Conservation (phyloP, 2,888 invertebrate genomes). For the Zaprionus bogoriensis region DNA sequence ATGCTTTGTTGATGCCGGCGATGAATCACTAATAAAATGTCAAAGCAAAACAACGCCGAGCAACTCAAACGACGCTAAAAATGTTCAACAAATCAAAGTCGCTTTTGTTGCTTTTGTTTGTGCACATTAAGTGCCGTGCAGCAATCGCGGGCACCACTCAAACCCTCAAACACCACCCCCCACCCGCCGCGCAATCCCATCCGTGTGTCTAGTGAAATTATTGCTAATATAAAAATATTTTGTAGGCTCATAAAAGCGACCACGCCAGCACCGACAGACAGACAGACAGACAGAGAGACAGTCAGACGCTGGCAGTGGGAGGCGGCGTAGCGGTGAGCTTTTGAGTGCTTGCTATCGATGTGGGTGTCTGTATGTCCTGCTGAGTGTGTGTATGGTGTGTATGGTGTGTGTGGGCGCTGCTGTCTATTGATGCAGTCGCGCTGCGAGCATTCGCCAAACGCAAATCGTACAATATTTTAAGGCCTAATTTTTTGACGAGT, state of each 20-base stretch:
- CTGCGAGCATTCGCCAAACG: constrained; percentile 38
- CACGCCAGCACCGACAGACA: constrained; percentile 31
- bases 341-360: constrained; percentile 11
- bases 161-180: constrained; percentile 4
- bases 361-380: constrained; percentile 23
- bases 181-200: constrained; percentile 16
- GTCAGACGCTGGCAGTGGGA: constrained; percentile 2
- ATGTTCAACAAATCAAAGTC: constrained; percentile 62
- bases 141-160: constrained; percentile 13
- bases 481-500: constrained; percentile 82
- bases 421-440: constrained; percentile 54
- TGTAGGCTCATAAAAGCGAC: constrained; percentile 78
- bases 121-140: constrained; percentile 45
- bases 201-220: constrained; percentile 71
- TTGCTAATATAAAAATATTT: constrained; percentile 80
- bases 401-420: constrained; percentile 27
- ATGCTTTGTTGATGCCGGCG: constrained; percentile 23
- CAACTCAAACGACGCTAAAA: constrained; percentile 44
- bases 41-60: constrained; percentile 46
- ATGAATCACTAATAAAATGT: constrained; percentile 60
- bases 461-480: constrained; percentile 78
- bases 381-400: constrained; percentile 25
- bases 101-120: constrained; percentile 50
- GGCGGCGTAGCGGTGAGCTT: too few relatives aligned
- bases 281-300: background rate